Evolutionary conservation across 2,888 invertebrate species (phyloP), one percentile per base, ranked within the genome.

Genomic region (Drosophila pseudotalamancana): DNA sequence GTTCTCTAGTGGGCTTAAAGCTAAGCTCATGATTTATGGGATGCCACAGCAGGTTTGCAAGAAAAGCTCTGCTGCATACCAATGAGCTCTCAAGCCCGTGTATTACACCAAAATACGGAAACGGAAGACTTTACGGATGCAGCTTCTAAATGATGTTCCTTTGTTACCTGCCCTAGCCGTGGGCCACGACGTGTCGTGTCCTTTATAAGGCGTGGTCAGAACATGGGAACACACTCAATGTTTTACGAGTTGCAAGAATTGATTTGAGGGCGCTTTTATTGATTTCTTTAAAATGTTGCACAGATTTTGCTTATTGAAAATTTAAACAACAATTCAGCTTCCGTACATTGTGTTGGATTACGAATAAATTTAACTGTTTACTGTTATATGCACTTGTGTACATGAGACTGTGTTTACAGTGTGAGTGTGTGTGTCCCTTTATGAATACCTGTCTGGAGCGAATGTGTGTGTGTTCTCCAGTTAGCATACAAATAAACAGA

Each of bases 31-130:
- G 40, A 19, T 49, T 16, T 6, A 42, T 21, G 25, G 23, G 16
- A 11, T 42, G 16, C 14, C 11, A 23, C 23, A 49, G 29, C 18
- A 37, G 27, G 21, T 12, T 37, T 57, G 45, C 39, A 60, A 35
- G 21, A 34, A 42, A 35, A 37, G 11, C 21, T 54, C 48, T 27
- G 31, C 39, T 54, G 77, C 65, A 77, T 77, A 79, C 73, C 65
- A 73, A 80, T 77, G 77, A 57, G 57, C 59, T 43, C 40, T 49
- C 70, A 57, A 65, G 55, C 50, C 59, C 65, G 67, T 69, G 79
- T 71, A 76, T 76, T 73, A 57, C 76, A 76, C 73, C 73, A 76
- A 71, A 81, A 67, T 73, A 68, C 68, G 59, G 51, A 48, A 56
- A 18, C 37, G 32, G 35, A 31, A 60, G 21, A 48, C 9, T 42